Evolutionary conservation across 1,140 invertebrate species (phyloP), one percentile per base, ranked within the genome.

Genomic region (Acromyrmex heyeri): DNA sequence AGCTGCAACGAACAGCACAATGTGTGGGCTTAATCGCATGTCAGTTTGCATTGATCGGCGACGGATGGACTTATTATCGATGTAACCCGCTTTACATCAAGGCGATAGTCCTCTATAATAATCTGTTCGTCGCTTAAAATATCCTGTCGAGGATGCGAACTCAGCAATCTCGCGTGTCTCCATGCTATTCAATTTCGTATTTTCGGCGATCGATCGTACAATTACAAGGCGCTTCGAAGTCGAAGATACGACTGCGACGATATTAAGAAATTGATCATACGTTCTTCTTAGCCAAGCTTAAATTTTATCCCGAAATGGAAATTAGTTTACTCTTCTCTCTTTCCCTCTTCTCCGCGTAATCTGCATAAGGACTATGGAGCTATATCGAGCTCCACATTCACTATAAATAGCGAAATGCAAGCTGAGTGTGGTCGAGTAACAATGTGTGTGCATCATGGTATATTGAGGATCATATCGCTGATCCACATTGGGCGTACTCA

Each of bases 51-150:
- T 72, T 65, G 85, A 72, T 77, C 73, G 79, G 55, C 16, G 34
- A 61, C 38, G 70, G 12, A 21, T 14, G 53, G 61, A 85, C 72
- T 81, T 81, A 75, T 75, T 83, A 75, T 83, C 79, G 79, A 83
- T 83, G 55, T 61, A 61, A 34, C 30, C 48, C 21, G 34, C 64
- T 69, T 30, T 24, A 55, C 1, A 57, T 30, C 44, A n/a, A 21
- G 53, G 5, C 57, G 48, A 59, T n/a, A 69, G 64, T 14, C 48
- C 50, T 64, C 50, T 70, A 44, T 81, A 70, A 75, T 75, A 81
- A 81, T 70, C 50, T 24, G 21, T 8, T 34, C 21, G n/a, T 70
- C 53, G 21, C 8, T 81, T 81, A 81, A 18, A 69, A 59, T 81
- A 44, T 14, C 27, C 27, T n/a, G 44, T 67, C 27, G 30, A 24